A percentile compares a stretch with the other conserved stretches of the same genome.
These are phyloP conservation scores for Cyclura pinguis DNA, from an alignment of 2,797 vertebrate genomes.

Conservation along the genomic window DNA sequence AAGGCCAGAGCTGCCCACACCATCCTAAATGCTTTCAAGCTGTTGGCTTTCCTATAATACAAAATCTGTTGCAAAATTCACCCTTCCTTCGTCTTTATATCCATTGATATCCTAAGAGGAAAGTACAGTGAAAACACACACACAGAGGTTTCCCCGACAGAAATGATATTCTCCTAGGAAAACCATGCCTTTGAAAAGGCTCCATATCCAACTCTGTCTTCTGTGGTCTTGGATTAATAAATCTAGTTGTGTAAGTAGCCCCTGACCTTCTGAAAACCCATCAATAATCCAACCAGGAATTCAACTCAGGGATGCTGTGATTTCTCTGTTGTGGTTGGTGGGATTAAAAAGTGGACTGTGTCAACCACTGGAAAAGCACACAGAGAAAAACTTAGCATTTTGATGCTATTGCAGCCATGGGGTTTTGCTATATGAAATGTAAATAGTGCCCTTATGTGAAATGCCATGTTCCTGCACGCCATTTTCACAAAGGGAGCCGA, in stretches of 20 bases:
- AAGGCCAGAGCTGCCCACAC: too few relatives aligned
- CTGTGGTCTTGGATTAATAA: slow-evolving; percentile 41
- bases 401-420: slow-evolving; percentile 49
- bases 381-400: not conserved
- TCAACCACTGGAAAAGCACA: slow-evolving; percentile 56
- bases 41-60: not conserved
- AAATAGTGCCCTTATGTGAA: slow-evolving; percentile 55
- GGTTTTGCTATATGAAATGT: slow-evolving; percentile 52
- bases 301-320: slow-evolving; percentile 38
- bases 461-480: slow-evolving; percentile 46
- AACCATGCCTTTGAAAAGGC: not conserved
- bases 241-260: slow-evolving; percentile 5
- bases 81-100: not conserved
- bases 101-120: not conserved
- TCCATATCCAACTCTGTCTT: not conserved
- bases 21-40: not conserved
- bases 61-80: not conserved
- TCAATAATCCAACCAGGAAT: slow-evolving; percentile 44
- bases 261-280: slow-evolving; percentile 51
- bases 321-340: slow-evolving; percentile 33
- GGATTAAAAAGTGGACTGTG: slow-evolving; percentile 58
- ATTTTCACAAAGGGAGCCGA: slow-evolving; percentile 48
- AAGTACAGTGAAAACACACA: not conserved
- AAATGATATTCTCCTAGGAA: not conserved
- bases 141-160: not conserved